Evolutionary conservation across 2,113 vertebrate genomes (phyloP).

Genomic region (pig (Sus scrofa)): DNA sequence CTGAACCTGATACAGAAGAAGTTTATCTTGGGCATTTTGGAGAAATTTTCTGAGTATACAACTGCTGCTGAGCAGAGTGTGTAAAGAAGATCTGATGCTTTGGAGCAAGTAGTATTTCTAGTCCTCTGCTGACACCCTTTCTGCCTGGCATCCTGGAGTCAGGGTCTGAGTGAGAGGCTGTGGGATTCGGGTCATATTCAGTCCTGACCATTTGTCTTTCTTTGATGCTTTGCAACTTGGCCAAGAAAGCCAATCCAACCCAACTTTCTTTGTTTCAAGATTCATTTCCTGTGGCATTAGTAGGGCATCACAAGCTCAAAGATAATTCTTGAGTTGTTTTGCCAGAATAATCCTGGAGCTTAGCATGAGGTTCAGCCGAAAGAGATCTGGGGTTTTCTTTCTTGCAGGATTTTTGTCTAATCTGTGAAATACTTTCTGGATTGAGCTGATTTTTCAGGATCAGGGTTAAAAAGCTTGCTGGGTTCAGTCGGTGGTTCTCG

Average conservation of each 20-base stretch:
- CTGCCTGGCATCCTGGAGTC: accelerated
- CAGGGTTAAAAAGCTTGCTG: not conserved
- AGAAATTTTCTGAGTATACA: not conserved
- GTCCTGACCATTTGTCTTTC: not conserved
- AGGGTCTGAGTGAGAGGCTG: not conserved
- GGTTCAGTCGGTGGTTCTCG: not conserved
- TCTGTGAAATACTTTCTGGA: not conserved
- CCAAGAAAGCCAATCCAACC: not conserved
- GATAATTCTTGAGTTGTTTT: conserved; percentile 2
- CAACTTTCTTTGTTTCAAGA: not conserved
- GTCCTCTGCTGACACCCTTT: accelerated
- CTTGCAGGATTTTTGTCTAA: not conserved
- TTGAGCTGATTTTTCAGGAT: not conserved
- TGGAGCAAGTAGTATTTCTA: not conserved
- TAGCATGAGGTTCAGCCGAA: not conserved
- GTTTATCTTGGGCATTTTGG: not conserved
- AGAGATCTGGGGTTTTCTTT: not conserved
- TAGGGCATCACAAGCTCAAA: not conserved
- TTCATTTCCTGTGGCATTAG: not conserved
- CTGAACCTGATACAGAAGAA: not conserved
- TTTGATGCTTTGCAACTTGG: not conserved
- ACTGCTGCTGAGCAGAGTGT: accelerated
- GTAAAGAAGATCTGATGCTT: not conserved
- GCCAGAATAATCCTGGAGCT: not conserved
- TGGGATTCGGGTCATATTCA: not conserved